A percentile compares a stretch with the other conserved stretches of the same genome.
phyloP scores from a whole-genome alignment of 1,140 invertebrate genomes.

The Dendrolimus kikuchii region DNA sequence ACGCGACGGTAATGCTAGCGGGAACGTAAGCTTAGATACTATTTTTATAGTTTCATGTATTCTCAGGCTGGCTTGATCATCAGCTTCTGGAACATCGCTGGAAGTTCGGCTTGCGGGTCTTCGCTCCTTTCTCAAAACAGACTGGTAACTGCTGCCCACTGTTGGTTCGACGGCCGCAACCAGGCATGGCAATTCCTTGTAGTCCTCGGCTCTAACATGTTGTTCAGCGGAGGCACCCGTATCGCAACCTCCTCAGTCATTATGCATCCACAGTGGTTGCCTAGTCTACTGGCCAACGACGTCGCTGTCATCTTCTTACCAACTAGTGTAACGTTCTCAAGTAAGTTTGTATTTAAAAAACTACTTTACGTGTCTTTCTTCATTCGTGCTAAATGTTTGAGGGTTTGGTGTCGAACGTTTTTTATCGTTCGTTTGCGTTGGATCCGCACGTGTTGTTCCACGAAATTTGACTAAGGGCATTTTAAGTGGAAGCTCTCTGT shows the following conservation, averaged over 20 bases:
- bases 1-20: too few species aligned
- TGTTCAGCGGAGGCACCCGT: slow-evolving; percentile 30
- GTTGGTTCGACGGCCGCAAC: slow-evolving; percentile 23
- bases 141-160: slow-evolving; percentile 36
- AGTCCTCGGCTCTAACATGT: slow-evolving; percentile 26
- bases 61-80: slow-evolving; percentile 35
- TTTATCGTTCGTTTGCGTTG: too few species aligned
- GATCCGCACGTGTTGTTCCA: too few species aligned
- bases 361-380: too few species aligned
- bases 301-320: slow-evolving; percentile 58
- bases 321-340: slow-evolving; percentile 26
- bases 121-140: slow-evolving; percentile 22
- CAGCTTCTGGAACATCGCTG: slow-evolving; percentile 13
- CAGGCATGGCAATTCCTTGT: slow-evolving; percentile 25
- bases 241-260: slow-evolving; percentile 20
- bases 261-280: slow-evolving; percentile 28
- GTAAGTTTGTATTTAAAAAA: slow-evolving; percentile 18
- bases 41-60: background rate
- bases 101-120: slow-evolving; percentile 28
- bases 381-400: too few species aligned
- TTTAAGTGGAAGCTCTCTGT: too few species aligned
- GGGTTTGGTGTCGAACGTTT: too few species aligned
- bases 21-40: too few species aligned
- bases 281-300: slow-evolving; percentile 37
- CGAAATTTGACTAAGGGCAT: too few species aligned